phyloP scores from a whole-genome alignment of 2,797 vertebrate genomes.

The Lophius americanus region DNA sequence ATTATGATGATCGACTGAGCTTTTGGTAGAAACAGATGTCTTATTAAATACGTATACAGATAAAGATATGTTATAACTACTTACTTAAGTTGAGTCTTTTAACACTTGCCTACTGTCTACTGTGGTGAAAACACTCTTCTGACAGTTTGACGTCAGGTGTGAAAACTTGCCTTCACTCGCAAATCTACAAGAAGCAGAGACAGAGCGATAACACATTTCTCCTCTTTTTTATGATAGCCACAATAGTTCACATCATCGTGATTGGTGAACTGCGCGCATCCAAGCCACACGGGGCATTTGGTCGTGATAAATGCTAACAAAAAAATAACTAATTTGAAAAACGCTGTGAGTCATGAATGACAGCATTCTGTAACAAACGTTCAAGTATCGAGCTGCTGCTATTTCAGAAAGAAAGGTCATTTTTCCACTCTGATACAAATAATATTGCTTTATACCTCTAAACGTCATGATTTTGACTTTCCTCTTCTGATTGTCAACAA shows the following conservation, averaged over 20 bases:
- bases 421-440: conserved; percentile 1
- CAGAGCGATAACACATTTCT: background rate
- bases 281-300: background rate
- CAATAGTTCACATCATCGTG: background rate
- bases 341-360: conserved; percentile 48
- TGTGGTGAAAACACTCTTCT: background rate
- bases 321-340: background rate
- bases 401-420: background rate
- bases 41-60: too few species aligned
- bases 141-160: conserved; percentile 1
- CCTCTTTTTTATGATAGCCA: background rate
- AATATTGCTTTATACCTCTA: too few species aligned
- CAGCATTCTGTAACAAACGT: background rate
- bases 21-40: too few species aligned
- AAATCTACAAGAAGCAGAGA: conserved; percentile 8
- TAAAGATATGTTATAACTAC: background rate
- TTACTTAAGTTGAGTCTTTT: conserved; percentile 19
- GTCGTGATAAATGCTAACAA: background rate
- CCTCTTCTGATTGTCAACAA: background rate
- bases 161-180: conserved; percentile 2
- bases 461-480: background rate
- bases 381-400: background rate
- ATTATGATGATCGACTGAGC: too few species aligned
- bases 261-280: background rate
- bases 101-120: background rate